Percentiles rank a stretch among this genome's conserved stretches.
These are phyloP conservation scores for Frankliniella intonsa DNA, from an alignment of 2,888 invertebrate species.

Conservation along the genomic window DNA sequence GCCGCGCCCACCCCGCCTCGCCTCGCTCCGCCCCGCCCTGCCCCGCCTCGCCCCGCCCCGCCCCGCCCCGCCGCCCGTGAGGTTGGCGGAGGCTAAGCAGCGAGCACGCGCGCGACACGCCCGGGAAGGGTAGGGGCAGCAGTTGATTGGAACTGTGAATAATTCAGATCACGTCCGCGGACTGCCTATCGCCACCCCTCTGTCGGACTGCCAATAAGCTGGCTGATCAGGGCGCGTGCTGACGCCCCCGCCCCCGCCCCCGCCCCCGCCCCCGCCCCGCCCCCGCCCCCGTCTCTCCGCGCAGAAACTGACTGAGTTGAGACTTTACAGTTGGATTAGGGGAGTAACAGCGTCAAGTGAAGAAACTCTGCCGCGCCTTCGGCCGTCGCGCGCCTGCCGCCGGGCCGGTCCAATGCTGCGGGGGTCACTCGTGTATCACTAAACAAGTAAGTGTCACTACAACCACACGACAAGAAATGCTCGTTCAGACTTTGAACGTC, in stretches of 20 bases:
- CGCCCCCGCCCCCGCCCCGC: not conserved
- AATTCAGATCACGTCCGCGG: constrained; percentile 22
- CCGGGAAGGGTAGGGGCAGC: not conserved
- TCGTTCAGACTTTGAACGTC: too few relatives aligned
- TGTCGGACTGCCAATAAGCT: constrained; percentile 22
- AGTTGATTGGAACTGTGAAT: constrained; percentile 26
- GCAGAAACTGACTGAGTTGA: not conserved
- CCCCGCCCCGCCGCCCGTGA: too few relatives aligned
- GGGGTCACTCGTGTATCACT: too few relatives aligned
- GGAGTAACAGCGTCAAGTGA: not conserved
- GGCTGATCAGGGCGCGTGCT: not conserved
- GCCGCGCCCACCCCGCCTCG: too few relatives aligned
- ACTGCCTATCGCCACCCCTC: constrained; percentile 7
- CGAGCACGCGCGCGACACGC: not conserved
- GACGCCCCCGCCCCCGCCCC: not conserved
- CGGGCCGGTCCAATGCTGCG: too few relatives aligned
- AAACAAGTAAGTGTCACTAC: too few relatives aligned
- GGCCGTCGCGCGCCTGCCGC: too few relatives aligned
- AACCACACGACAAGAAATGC: too few relatives aligned
- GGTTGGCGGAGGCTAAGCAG: not conserved
- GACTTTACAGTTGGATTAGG: constrained; percentile 19
- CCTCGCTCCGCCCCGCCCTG: too few relatives aligned
- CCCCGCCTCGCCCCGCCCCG: too few relatives aligned
- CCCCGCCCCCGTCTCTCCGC: not conserved
- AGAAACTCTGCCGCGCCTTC: not conserved